Conservation (phyloP, 2,113 vertebrate species). For the Bos indicus region DNA sequence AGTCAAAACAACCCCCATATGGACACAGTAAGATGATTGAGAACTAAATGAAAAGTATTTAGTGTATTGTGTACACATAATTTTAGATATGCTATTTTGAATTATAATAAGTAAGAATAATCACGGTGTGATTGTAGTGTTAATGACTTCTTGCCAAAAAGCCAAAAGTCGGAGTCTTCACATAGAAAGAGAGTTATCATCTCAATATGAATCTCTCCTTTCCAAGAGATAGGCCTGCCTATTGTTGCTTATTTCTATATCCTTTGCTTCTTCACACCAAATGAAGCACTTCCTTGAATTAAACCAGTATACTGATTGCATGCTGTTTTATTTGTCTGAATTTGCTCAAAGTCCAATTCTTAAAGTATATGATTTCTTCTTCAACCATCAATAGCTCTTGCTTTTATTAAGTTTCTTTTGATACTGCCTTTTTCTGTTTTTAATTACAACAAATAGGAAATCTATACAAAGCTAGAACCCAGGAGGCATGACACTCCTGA, state of each 20-base stretch:
- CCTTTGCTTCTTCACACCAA: not conserved
- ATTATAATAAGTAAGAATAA: not conserved
- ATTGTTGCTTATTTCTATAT: not conserved
- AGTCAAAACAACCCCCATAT: not conserved
- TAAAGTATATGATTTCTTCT: not conserved
- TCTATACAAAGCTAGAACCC: not conserved
- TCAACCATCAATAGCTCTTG: not conserved
- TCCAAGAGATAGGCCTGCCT: too few species aligned
- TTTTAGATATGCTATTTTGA: not conserved
- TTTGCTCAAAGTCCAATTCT: not conserved
- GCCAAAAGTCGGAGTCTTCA: not conserved
- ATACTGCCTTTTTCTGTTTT: not conserved
- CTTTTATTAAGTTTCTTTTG: not conserved
- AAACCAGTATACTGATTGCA: not conserved
- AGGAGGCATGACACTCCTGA: not conserved
- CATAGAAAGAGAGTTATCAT: not conserved
- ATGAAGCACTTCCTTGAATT: not conserved
- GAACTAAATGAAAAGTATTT: not conserved
- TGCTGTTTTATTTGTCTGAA: not conserved
- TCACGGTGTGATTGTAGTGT: not conserved
- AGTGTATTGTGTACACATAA: not conserved
- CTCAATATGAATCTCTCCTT: not conserved
- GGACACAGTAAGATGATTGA: not conserved
- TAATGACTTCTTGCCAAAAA: not conserved
- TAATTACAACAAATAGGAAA: constrained; percentile 30